These are phyloP conservation scores for Netelia inedita DNA, from an alignment of 2,888 invertebrate species.

Conservation along the genomic window DNA sequence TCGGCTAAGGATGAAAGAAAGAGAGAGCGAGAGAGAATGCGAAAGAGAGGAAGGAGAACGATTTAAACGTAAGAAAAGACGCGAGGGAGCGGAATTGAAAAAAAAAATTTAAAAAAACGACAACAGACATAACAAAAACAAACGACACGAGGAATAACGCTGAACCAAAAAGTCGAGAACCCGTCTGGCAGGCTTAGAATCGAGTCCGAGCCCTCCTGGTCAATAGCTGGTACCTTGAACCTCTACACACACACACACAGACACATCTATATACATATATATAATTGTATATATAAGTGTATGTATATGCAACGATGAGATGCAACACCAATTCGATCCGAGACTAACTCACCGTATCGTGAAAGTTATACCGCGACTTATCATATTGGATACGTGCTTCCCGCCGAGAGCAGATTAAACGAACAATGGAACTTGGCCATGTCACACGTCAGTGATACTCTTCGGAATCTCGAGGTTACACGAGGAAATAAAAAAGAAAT, in stretches of 20 bases:
- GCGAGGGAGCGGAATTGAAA: constrained; percentile 3
- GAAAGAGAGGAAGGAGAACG: constrained; percentile 46
- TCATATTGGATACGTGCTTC: constrained; percentile 27
- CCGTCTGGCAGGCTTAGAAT: constrained; percentile 70
- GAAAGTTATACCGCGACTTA: constrained; percentile 54
- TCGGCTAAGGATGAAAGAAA: constrained; percentile 50
- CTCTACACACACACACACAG: neutral
- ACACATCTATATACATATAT: constrained; percentile 12
- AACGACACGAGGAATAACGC: constrained; percentile 16
- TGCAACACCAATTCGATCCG: neutral
- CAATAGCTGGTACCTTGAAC: constrained; percentile 50
- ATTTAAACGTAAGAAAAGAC: constrained; percentile 48
- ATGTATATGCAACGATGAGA: neutral
- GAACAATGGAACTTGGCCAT: constrained; percentile 38
- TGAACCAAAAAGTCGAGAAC: constrained; percentile 66
- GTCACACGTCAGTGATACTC: neutral
- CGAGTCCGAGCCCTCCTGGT: constrained; percentile 43
- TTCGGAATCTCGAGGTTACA: neutral
- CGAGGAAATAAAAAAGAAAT: neutral
- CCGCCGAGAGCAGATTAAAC: constrained; percentile 39
- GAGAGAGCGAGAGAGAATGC: constrained; percentile 47
- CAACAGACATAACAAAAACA: constrained; percentile 9
- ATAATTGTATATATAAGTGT: neutral
- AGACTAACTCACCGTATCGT: constrained; percentile 33
- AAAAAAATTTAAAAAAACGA: constrained; percentile 27